Conservation (phyloP, 2,113 vertebrate genomes). For the Phaetusa simplex region DNA sequence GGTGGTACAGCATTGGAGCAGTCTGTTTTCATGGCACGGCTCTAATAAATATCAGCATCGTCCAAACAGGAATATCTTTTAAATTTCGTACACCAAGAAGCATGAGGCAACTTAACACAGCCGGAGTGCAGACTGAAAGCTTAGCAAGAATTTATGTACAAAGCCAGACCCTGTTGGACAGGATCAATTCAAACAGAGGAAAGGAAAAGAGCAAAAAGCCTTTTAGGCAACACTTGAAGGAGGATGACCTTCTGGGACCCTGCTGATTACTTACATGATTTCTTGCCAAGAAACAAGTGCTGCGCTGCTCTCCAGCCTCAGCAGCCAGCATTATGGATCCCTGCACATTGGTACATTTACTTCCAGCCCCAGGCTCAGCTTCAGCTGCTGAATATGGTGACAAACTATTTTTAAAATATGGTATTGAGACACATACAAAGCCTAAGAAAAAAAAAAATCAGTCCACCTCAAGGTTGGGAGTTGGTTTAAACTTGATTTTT, state of each 20-base stretch:
- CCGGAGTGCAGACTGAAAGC: not conserved
- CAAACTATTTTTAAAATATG: not conserved
- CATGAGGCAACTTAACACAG: not conserved
- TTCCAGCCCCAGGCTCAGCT: not conserved
- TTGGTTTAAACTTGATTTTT: not conserved
- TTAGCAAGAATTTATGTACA: constrained; percentile 37
- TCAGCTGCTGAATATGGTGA: not conserved
- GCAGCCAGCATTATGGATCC: constrained; percentile 7
- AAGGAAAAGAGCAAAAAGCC: constrained; percentile 26
- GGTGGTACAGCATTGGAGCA: not conserved
- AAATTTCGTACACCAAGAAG: not conserved
- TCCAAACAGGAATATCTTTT: not conserved
- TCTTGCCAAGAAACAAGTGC: constrained; percentile 46
- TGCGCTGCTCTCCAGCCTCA: not conserved
- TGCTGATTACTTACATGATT: constrained; percentile 52
- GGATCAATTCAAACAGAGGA: constrained; percentile 35
- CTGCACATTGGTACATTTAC: not conserved
- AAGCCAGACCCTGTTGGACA: constrained; percentile 12
- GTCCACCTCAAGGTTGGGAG: not conserved
- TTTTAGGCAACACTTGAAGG: constrained; percentile 41
- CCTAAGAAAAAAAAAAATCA: not conserved
- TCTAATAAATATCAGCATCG: not conserved
- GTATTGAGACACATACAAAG: not conserved
- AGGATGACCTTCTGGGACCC: constrained; percentile 47
- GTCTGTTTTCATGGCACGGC: not conserved